Evolutionary conservation across 2,888 invertebrate genomes (phyloP), one percentile per base, ranked within the genome.

Genomic region (Melangyna quadrimaculata): DNA sequence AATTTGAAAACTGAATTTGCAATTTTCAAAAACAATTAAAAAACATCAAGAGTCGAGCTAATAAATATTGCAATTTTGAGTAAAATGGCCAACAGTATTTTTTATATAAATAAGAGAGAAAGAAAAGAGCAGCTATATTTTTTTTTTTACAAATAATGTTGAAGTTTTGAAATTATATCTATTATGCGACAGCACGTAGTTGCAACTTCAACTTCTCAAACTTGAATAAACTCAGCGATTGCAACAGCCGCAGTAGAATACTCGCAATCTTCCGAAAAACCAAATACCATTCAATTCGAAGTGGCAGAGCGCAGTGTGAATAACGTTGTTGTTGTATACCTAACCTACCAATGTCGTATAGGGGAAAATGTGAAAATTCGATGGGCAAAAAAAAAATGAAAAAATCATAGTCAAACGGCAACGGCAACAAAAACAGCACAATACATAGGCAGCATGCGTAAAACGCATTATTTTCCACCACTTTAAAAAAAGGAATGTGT

Each of bases 171-270:
- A 82, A 87, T 70, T 24, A n/a, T n/a, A 17, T 9, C 32, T 14
- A 24, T 59, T 59, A 78, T 75, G 83, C 83, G 78, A 83, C 74
- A 78, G 86, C 81, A 81, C 77, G 86, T 86, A 81, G 86, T 81
- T 86, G 77, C 77, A 86, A 81, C 86, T 86, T 78, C 87, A 87
- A 87, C 87, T 87, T 78, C 87, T 87, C 74, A 83, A 87, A 87
- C 87, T 87, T 83, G 87, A 87, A 83, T 87, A 87, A 87, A 75
- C 78, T 80, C 77, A 51, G 63, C 77, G 69, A 81, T 86, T 81
- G 86, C 86, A 86, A 86, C 86, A 81, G 73, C 78, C 63, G 73
- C 67, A 77, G 51, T 81, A 77, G 81, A 86, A 81, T 86, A 86
- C 86, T 86, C 86, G 86, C 86, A 86, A 81, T 86, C 77, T 81